Evolutionary conservation across 2,113 vertebrate genomes (phyloP).

Genomic region (Neodon shergylaensis): DNA sequence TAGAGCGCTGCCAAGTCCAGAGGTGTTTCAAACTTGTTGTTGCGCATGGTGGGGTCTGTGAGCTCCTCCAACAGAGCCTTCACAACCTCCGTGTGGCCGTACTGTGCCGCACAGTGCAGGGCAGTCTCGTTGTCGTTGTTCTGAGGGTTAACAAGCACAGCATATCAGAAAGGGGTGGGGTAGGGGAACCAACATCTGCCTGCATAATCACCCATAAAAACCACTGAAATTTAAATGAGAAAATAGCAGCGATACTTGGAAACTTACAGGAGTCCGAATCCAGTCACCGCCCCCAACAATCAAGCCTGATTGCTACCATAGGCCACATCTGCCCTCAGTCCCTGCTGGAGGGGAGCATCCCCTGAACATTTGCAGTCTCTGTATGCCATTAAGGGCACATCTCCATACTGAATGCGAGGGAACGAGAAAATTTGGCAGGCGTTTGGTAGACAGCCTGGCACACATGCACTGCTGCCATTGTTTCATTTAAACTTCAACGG

Average conservation of each 20-base stretch:
- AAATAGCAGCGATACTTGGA: slow-evolving; percentile 54
- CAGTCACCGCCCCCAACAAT: background rate
- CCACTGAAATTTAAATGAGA: slow-evolving; percentile 79
- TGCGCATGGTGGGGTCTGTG: slow-evolving; percentile 98
- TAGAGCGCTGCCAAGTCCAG: slow-evolving; percentile 97
- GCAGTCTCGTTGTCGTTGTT: slow-evolving; percentile 99
- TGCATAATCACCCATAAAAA: background rate
- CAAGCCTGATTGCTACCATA: background rate
- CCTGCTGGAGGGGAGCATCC: background rate
- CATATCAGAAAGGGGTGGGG: fast-evolving
- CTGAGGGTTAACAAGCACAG: slow-evolving; percentile 83
- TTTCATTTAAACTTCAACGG: slow-evolving; percentile 83
- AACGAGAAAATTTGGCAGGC: background rate
- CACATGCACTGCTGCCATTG: slow-evolving; percentile 15
- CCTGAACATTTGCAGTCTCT: background rate
- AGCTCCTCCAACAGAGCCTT: slow-evolving; percentile 97
- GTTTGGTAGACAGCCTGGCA: background rate
- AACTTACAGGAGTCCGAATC: background rate
- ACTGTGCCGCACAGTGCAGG: slow-evolving; percentile 97
- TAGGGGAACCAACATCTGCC: fast-evolving
- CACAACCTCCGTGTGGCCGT: slow-evolving; percentile 96
- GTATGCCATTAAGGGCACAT: background rate
- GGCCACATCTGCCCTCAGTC: background rate
- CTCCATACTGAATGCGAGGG: background rate
- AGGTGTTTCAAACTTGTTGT: slow-evolving; percentile 97